Percentiles rank a stretch among this genome's conserved stretches.
phyloP scores from a whole-genome alignment of 1,140 invertebrate species.

The Melipona quadrifasciata region DNA sequence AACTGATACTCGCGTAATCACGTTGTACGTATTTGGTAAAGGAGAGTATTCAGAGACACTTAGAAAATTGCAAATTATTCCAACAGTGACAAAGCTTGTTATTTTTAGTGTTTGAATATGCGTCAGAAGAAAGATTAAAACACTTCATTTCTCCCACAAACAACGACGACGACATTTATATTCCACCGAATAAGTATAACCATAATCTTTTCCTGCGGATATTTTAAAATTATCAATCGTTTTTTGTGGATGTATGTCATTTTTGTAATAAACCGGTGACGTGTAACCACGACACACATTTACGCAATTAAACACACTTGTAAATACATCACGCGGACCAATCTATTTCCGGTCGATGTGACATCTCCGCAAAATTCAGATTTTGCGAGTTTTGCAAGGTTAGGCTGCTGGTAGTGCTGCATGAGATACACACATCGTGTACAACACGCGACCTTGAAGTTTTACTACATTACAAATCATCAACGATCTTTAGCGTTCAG shows the following conservation, averaged over 20 bases:
- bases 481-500: neutral
- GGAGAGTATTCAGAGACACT: neutral
- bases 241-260: neutral
- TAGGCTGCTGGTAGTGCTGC: neutral
- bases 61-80: neutral
- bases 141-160: no score
- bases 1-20: neutral
- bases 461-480: neutral
- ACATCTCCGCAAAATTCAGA: neutral
- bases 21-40: neutral
- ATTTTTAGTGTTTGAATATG: no score
- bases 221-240: no score
- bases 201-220: no score
- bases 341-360: neutral
- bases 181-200: no score
- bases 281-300: neutral
- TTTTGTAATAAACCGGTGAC: neutral
- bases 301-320: neutral
- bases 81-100: neutral
- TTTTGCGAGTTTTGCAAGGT: neutral
- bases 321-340: neutral
- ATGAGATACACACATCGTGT: slow-evolving; percentile 10
- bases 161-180: no score
- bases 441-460: slow-evolving; percentile 4
- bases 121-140: no score